Conservation (phyloP, 2,888 invertebrate genomes). For the Koerneria pararmatus region DNA sequence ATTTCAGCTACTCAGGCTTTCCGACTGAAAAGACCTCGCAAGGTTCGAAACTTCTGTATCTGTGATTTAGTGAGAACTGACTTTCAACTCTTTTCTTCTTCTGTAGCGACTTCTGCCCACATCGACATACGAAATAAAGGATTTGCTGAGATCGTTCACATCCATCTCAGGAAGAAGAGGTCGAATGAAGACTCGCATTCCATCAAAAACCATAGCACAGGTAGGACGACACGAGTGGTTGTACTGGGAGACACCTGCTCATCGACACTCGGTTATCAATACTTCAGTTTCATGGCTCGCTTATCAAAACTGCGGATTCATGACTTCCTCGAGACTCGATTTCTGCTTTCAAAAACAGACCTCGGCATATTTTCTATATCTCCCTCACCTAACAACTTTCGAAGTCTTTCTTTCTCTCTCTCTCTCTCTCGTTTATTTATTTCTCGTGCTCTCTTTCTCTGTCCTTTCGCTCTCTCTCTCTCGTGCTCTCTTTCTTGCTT, state of each 20-base stretch:
- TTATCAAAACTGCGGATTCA: no score
- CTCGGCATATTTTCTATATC: no score
- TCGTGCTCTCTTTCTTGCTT: no score
- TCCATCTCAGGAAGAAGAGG: conserved; percentile 45
- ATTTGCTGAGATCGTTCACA: conserved; percentile 29
- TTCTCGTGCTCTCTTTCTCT: no score
- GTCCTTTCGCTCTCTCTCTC: no score
- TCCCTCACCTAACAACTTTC: no score
- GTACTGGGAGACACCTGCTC: conserved; percentile 44
- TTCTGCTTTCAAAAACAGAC: no score
- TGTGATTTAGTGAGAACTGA: not conserved
- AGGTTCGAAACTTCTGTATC: not conserved
- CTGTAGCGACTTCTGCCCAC: conserved; percentile 52
- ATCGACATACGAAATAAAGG: conserved; percentile 56
- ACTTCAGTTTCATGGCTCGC: no score
- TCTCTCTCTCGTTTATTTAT: no score
- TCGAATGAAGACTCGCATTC: conserved; percentile 48
- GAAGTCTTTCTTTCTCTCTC: no score
- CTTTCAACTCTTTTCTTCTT: conserved; percentile 36
- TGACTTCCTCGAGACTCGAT: no score
- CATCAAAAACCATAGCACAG: conserved; percentile 56
- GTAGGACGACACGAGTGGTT: conserved; percentile 57
- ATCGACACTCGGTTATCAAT: no score
- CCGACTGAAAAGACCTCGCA: not conserved
- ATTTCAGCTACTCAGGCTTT: not conserved